Conservation (phyloP, 2,113 vertebrate species). For the Corynorhinus townsendii region DNA sequence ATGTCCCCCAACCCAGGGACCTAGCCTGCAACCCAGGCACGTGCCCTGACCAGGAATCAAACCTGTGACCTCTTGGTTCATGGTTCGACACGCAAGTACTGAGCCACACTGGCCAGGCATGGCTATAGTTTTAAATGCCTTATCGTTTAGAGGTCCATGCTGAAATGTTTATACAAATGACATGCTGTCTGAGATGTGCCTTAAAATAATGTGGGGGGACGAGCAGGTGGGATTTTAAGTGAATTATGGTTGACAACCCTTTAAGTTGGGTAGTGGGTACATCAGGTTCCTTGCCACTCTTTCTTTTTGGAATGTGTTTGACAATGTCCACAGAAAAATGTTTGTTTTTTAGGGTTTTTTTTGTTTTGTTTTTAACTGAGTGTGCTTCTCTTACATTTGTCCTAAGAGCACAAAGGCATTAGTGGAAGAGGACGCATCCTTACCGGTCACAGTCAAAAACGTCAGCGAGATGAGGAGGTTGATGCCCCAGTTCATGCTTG, state of each 20-base stretch:
- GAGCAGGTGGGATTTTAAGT: background rate
- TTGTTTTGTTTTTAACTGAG: background rate
- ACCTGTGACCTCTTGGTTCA: too few relatives aligned
- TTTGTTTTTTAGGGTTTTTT: too few relatives aligned
- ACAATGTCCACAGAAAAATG: background rate
- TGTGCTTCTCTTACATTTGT: background rate
- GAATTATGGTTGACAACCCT: background rate
- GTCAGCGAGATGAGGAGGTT: constrained; percentile 97
- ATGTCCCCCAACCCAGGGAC: too few relatives aligned
- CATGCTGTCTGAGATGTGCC: background rate
- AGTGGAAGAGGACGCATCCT: constrained; percentile 54
- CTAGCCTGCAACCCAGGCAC: too few relatives aligned
- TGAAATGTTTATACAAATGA: background rate
- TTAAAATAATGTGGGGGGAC: background rate
- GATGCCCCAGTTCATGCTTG: constrained; percentile 94
- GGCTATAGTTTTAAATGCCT: background rate
- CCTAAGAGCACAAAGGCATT: background rate
- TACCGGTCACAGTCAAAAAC: constrained; percentile 94
- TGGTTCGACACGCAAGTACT: too few relatives aligned
- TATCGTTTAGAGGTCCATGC: background rate
- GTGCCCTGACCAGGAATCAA: too few relatives aligned
- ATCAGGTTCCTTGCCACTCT: background rate
- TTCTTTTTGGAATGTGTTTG: background rate
- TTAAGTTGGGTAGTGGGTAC: background rate
- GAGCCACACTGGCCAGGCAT: too few relatives aligned